Conservation (phyloP, 2,113 vertebrate species). For the Fregata magnificens region DNA sequence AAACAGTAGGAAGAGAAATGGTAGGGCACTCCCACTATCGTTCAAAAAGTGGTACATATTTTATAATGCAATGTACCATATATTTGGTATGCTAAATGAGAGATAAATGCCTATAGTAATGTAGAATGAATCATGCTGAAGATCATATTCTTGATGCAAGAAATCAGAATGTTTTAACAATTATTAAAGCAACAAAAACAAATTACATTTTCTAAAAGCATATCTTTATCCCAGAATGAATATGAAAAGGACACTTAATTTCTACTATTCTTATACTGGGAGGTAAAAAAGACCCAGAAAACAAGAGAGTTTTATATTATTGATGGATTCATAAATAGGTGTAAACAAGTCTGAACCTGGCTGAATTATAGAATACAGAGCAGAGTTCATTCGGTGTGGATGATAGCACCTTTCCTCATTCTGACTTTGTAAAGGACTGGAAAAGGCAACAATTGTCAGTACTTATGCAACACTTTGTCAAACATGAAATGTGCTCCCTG, state of each 20-base stretch:
- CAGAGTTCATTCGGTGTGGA: slow-evolving; percentile 17
- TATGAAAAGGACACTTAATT: background rate
- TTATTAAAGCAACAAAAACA: background rate
- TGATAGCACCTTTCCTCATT: background rate
- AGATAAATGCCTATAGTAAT: background rate
- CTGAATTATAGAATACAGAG: slow-evolving; percentile 24
- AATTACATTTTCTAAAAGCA: background rate
- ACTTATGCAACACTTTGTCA: slow-evolving; percentile 35
- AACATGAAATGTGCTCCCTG: slow-evolving; percentile 28
- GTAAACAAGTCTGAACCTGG: background rate
- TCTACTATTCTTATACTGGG: background rate
- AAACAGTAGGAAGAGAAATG: background rate
- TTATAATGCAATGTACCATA: background rate
- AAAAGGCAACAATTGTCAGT: slow-evolving; percentile 21
- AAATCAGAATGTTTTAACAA: background rate
- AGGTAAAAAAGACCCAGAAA: background rate
- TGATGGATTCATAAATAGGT: slow-evolving; percentile 24
- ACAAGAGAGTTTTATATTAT: background rate
- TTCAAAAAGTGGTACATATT: background rate
- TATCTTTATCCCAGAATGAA: background rate
- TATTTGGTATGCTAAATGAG: background rate
- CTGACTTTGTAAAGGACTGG: background rate
- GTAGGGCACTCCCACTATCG: background rate
- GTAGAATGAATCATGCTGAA: background rate
- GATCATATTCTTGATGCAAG: background rate